A percentile compares a stretch with the other conserved stretches of the same genome.
Conservation (phyloP, 2,888 invertebrate species). For the Ecliptopera silaceata region DNA sequence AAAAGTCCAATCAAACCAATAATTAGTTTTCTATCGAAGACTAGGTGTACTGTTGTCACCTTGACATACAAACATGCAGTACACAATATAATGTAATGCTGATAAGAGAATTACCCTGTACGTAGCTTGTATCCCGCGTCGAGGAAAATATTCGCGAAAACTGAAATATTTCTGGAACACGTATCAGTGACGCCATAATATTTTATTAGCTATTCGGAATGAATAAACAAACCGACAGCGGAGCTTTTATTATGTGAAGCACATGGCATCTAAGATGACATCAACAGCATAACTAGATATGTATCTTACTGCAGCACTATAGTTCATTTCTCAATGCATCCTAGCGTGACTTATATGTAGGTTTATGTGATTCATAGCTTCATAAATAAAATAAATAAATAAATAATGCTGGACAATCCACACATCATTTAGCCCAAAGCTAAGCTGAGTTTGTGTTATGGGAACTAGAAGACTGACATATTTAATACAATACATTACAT, state of each 20-base stretch:
- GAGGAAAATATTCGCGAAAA: conserved; percentile 15
- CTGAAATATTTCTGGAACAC: conserved; percentile 15
- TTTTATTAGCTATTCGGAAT: conserved; percentile 23
- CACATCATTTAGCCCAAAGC: no score
- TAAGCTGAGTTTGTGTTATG: no score
- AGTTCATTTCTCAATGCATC: neutral
- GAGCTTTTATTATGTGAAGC: conserved; percentile 14
- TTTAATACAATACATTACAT: no score
- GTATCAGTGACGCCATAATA: conserved; percentile 24
- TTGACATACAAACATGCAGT: no score
- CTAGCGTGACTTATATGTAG: neutral
- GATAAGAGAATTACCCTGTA: neutral
- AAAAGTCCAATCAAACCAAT: no score
- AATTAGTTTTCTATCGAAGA: no score
- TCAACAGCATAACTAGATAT: neutral
- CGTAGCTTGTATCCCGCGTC: neutral
- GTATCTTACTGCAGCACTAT: conserved; percentile 6
- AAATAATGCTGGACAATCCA: no score
- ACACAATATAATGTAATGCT: neutral
- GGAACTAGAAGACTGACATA: no score
- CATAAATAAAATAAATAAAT: no score
- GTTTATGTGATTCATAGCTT: no score
- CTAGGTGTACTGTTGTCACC: no score
- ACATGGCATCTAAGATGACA: conserved; percentile 2
- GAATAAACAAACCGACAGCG: conserved; percentile 10